Percentiles rank a stretch among this genome's conserved stretches.
Conservation (phyloP, 37 sponge, comb jelly and placozoan species). For the Amphimedon queenslandica region DNA sequence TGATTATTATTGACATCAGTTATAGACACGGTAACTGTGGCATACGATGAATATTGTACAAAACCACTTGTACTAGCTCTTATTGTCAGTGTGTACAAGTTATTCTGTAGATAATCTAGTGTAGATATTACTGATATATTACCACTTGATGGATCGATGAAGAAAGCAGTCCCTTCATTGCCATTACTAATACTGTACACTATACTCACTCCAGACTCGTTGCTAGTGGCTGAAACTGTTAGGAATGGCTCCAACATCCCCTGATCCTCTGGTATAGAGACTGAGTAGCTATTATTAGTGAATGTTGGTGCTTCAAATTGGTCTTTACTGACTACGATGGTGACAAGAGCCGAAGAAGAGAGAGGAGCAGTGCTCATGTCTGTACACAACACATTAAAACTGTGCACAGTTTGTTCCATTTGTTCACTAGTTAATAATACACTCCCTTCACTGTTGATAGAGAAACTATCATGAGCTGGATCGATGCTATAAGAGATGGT, state of each 20-base stretch:
- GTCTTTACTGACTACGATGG: slow-evolving; percentile 54
- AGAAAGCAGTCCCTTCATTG: slow-evolving; percentile 36
- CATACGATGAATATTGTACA: slow-evolving; percentile 24
- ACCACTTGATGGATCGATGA: slow-evolving; percentile 42
- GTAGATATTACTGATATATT: slow-evolving; percentile 13
- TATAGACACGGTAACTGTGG: slow-evolving; percentile 33
- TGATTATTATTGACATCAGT: slow-evolving; percentile 60
- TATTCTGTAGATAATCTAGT: slow-evolving; percentile 22
- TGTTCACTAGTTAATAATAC: slow-evolving; percentile 31
- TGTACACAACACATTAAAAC: slow-evolving; percentile 42
- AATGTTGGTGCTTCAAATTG: slow-evolving; percentile 49
- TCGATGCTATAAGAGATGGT: slow-evolving; percentile 15
- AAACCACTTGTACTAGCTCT: slow-evolving; percentile 32
- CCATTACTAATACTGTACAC: slow-evolving; percentile 48
- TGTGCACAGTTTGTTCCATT: slow-evolving; percentile 44
- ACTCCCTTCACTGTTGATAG: slow-evolving; percentile 31
- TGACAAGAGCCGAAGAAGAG: slow-evolving; percentile 50
- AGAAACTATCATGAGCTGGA: slow-evolving; percentile 17
- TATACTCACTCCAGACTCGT: slow-evolving; percentile 28
- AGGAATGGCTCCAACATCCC: slow-evolving; percentile 11
- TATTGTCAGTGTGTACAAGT: slow-evolving; percentile 31
- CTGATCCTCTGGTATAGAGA: slow-evolving; percentile 35
- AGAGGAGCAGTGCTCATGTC: slow-evolving; percentile 48
- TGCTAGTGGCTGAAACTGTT: slow-evolving; percentile 42
- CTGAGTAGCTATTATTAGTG: slow-evolving; percentile 18